Base-by-base conservation (phyloP, 2,797 vertebrate genomes). In the Sebastes minor region DNA sequence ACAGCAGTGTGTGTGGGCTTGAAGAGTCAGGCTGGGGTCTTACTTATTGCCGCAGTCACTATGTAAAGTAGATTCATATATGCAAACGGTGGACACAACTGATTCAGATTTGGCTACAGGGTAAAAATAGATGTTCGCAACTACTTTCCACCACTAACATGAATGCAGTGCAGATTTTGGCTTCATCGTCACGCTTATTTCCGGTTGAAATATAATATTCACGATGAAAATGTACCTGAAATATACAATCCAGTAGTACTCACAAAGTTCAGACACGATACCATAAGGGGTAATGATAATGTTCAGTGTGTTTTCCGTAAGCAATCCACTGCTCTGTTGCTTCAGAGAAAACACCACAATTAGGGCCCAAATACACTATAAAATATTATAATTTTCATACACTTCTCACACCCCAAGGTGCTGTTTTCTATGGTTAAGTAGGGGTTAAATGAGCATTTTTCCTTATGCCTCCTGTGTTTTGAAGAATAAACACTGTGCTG, bases 11-110 rank as follows among this genome's bases (percentile, higher is more conserved):
- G 93, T 90, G 92, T 94, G 86, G 93, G 93, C 89, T 76, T 32
- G 33, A 9, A 70, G 83, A 89, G 88, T 92, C 87, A 86, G 83
- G 85, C 89, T 67, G 67, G 89, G 89, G 89, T 92, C 88, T 92
- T 86, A 86, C 81, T 92, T 92, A 86, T 64, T 82, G 81, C 84
- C 23, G 85, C 87, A 91, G 86, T 76, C 86, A 66, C 86, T 82
- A 84, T 84, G 86, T 87, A 90, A 89, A 91, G 83, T 78, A 86
- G 80, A 89, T 85, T 81, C 86, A 91, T 85, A 88, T 82, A 91
- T 88, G 80, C 83, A 91, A 87, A 86, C 75, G 69, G 71, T 82
- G 65, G 66, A 87, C 73, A 84, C 66, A 88, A 82, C 75, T 63
- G 75, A 90, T 85, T 85, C 61, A 60, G 46, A 83, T 87, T 76